Conservation (phyloP, 2,113 vertebrate genomes). For the Micronisus gabar region DNA sequence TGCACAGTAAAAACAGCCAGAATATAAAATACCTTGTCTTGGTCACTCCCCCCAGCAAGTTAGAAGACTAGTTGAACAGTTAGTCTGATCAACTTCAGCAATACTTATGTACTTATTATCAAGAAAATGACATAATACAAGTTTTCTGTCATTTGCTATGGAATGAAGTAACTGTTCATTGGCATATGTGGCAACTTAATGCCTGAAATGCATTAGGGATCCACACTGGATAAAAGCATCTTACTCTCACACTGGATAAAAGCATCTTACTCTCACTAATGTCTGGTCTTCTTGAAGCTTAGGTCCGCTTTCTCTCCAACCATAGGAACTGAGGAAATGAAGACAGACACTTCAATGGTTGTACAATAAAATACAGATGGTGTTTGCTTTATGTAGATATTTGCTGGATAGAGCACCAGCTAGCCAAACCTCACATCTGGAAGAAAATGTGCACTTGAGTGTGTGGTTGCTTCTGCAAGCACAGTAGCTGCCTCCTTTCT, state of each 20-base stretch:
- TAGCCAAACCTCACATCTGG: background rate
- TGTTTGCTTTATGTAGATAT: background rate
- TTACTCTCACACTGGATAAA: background rate
- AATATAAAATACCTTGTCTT: background rate
- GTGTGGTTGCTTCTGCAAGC: background rate
- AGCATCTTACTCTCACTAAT: background rate
- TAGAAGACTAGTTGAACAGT: background rate
- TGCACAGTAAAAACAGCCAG: background rate
- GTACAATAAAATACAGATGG: rapidly evolving
- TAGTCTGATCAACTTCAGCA: background rate
- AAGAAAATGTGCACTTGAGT: background rate
- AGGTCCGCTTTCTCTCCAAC: background rate
- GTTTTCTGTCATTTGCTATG: background rate
- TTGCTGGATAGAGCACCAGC: background rate
- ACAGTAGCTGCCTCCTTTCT: background rate
- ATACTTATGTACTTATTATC: background rate
- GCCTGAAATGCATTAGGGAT: background rate
- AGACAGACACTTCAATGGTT: rapidly evolving
- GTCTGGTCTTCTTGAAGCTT: background rate
- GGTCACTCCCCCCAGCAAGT: background rate
- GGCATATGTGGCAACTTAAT: background rate
- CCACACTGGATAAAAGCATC: background rate
- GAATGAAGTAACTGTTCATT: background rate
- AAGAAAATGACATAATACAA: background rate
- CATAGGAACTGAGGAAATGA: background rate